Evolutionary conservation across 2,113 vertebrate species (phyloP), one percentile per base, ranked within the genome.

Genomic region (Brienomyrus longianalis): DNA sequence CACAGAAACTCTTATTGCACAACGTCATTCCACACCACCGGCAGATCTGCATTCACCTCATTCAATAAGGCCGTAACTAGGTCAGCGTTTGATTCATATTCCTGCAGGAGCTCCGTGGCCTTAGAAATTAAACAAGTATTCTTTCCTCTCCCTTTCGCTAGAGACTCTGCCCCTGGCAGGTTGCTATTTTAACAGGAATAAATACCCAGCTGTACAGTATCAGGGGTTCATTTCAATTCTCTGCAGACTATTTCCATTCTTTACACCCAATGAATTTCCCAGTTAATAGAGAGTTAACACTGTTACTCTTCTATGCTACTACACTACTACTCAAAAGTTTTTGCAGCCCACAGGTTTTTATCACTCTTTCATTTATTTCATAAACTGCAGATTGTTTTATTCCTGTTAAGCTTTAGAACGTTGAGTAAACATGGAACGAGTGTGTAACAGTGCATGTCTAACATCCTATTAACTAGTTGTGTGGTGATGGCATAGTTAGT

Each of bases 51-150:
- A 87, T 90, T 51, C 89, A 74, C 89, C 84, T 52, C 89, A 74
- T 87, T 77, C 89, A 89, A 62, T 85, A 19, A 66, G 80, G 89
- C 80, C 8, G 21, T 85, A 89, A 83, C 50, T 87, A 70, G 89
- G 84, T 90, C 89, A 90, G 27, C 70, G 59, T 90, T n/a, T 90
- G 89, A 86, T 87, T 87, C 89, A 15, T 86, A 87, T 86, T 90
- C 84, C 59, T 56, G 39, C 52, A 45, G 80, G 89, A 86, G 43
- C 21, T 90, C 56, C 43, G 45, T 87, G 89, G 89, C 84, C 89
- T 27, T 50, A 86, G 45, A 90, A 86, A 90, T 90, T 70, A 90
- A 70, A 89, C 80, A 85, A 74, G 45, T 51, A 74, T 87, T 86
- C 39, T 87, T 74, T n/a, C 83, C n/a, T 87, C 56, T 54, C 31